phyloP scores from a whole-genome alignment of 2,888 invertebrate genomes.

The Ypsolopha scabrella region DNA sequence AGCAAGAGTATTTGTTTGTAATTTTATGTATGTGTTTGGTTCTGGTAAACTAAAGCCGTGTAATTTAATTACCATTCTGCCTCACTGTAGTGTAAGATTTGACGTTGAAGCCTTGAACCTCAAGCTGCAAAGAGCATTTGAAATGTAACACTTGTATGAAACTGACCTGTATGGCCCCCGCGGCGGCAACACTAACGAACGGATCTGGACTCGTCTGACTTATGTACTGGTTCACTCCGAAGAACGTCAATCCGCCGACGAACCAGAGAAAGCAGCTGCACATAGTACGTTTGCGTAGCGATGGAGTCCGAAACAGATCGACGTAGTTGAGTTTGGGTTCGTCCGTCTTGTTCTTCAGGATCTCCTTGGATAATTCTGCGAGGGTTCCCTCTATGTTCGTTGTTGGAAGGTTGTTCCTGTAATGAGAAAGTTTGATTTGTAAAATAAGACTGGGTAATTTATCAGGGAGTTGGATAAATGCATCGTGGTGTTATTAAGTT shows the following conservation, averaged over 20 bases:
- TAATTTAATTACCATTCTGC: too few relatives aligned
- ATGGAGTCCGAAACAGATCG: constrained; percentile 74
- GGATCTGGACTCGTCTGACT: constrained; percentile 83
- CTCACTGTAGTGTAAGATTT: too few relatives aligned
- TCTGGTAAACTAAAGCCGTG: too few relatives aligned
- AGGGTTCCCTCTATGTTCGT: constrained; percentile 55
- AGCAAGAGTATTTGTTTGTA: too few relatives aligned
- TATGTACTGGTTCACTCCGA: constrained; percentile 86
- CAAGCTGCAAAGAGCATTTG: too few relatives aligned
- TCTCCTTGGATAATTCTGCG: constrained; percentile 33
- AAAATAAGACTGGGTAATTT: too few relatives aligned
- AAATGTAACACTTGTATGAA: too few relatives aligned
- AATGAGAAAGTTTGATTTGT: constrained; percentile 4
- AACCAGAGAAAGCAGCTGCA: constrained; percentile 81
- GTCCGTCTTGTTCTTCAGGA: constrained; percentile 20
- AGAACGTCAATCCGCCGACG: constrained; percentile 86
- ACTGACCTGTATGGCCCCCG: constrained; percentile 57
- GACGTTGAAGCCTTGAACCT: too few relatives aligned
- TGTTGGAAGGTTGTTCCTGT: constrained; percentile 62
- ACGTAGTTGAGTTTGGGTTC: constrained; percentile 60
- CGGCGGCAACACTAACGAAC: constrained; percentile 82
- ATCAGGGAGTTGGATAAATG: too few relatives aligned
- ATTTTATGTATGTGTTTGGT: too few relatives aligned
- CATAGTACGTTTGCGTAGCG: constrained; percentile 73
- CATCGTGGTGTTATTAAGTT: too few relatives aligned